Evolutionary conservation across 2,888 invertebrate species (phyloP).

Genomic region (Craniophora ligustri): DNA sequence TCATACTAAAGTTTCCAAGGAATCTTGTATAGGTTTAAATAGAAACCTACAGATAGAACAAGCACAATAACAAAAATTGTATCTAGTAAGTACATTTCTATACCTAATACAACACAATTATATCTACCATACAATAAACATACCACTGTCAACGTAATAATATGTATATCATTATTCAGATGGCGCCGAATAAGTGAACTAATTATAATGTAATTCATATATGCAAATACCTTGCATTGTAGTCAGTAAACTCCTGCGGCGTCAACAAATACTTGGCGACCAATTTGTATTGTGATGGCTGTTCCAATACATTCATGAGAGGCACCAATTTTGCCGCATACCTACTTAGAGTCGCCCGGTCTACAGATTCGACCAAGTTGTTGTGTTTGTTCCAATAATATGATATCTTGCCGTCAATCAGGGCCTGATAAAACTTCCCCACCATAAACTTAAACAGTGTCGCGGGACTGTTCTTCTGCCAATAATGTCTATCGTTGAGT

Average conservation of each 20-base stretch:
- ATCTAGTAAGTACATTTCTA: too few relatives aligned
- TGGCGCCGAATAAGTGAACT: too few relatives aligned
- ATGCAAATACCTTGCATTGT: slow-evolving; percentile 60
- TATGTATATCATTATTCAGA: too few relatives aligned
- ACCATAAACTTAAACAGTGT: slow-evolving; percentile 79
- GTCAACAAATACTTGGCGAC: slow-evolving; percentile 73
- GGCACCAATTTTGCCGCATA: slow-evolving; percentile 66
- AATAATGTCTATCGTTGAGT: slow-evolving; percentile 62
- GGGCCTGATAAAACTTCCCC: slow-evolving; percentile 67
- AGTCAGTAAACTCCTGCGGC: slow-evolving; percentile 61
- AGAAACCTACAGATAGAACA: too few relatives aligned
- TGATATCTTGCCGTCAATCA: slow-evolving; percentile 65
- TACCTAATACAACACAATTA: too few relatives aligned
- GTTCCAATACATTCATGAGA: slow-evolving; percentile 61
- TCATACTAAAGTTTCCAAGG: too few relatives aligned
- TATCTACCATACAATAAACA: too few relatives aligned
- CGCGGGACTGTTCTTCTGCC: slow-evolving; percentile 65
- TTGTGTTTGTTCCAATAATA: slow-evolving; percentile 84
- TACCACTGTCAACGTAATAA: too few relatives aligned
- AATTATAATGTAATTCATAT: slow-evolving; percentile 35
- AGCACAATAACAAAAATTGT: too few relatives aligned
- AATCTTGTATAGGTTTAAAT: too few relatives aligned
- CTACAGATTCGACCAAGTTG: slow-evolving; percentile 76
- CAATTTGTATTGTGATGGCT: slow-evolving; percentile 60
- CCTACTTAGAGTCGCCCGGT: slow-evolving; percentile 41